Base-by-base conservation (phyloP, 2,113 vertebrate genomes). In the Willisornis vidua region DNA sequence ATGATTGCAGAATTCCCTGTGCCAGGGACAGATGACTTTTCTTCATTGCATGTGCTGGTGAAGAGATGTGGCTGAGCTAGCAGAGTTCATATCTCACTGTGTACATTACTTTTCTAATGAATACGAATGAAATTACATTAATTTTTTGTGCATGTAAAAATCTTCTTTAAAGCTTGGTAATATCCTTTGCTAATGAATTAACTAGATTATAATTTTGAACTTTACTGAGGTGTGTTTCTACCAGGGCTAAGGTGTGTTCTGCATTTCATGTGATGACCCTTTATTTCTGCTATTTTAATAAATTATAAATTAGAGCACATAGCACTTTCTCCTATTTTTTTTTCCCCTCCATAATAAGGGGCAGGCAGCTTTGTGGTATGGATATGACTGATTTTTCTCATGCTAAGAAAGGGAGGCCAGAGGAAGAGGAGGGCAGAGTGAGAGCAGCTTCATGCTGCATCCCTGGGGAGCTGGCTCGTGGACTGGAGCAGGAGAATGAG, bases 11-110 rank as follows among this genome's bases (percentile, higher is more conserved):
- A 76, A 80, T 65, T 80, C 31, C 20, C 12, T 43, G 1, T 35
- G 23, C 28, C 13, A 35, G 14, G 31, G 16, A 39, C 24, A 57
- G 59, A 17, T 43, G 13, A 54, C 28, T 78, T 76, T 45, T 62
- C 49, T 79, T 66, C 13, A 13, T 59, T 0, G 0, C 28, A 20
- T 7, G 8, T 63, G 20, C 59, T 39, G 37, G 23, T 25, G 35
- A 48, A 66, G 29, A 41, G n/a, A 19, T 73, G 9, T 81, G 65
- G 15, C 19, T 74, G 37, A 74, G 37, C 23, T 66, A 6, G 54
- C 12, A 46, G 22, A 46, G 7, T 55, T 85, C 29, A 0, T 72
- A 9, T 59, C 52, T 78, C 28, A 29, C 25, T 58, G 11, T 65
- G n/a, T 12, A 45, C 5, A 2, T 48, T 51, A 28, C 19, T 46